These are phyloP conservation scores for Drosophila nigritarsus DNA, from an alignment of 2,888 invertebrate genomes.

Conservation along the genomic window DNA sequence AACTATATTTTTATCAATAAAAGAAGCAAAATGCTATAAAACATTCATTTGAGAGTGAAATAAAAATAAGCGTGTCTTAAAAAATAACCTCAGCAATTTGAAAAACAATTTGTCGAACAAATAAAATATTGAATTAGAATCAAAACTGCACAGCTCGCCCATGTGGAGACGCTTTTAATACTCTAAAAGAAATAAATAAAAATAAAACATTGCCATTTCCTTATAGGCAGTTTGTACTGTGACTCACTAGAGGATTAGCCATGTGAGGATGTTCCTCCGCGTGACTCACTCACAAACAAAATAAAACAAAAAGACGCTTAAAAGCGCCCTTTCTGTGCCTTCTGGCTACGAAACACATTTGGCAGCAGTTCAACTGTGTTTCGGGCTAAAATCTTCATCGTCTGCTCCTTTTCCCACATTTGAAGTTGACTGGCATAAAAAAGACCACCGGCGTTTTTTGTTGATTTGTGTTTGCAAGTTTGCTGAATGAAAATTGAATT, in stretches of 20 bases:
- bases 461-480: conserved; percentile 58
- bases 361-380: conserved; percentile 28
- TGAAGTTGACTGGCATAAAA: conserved; percentile 14
- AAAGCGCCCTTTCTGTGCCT: conserved; percentile 40
- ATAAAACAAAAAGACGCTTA: conserved; percentile 18
- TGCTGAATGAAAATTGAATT: conserved; percentile 77
- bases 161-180: neutral
- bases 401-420: conserved; percentile 55
- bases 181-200: neutral
- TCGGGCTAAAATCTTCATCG: conserved; percentile 36
- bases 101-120: neutral
- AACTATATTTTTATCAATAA: no score
- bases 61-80: neutral
- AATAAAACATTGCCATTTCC: neutral
- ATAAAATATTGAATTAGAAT: neutral
- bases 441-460: conserved; percentile 61
- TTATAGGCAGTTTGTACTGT: conserved; percentile 31
- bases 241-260: conserved; percentile 35
- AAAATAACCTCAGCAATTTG: neutral
- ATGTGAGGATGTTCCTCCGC: conserved; percentile 41
- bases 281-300: conserved; percentile 51
- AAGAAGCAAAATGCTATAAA: no score
- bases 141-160: neutral
- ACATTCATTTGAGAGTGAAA: neutral
- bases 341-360: conserved; percentile 37